These are phyloP conservation scores for Papilio machaon DNA, from an alignment of 1,140 invertebrate genomes.

Conservation along the genomic window DNA sequence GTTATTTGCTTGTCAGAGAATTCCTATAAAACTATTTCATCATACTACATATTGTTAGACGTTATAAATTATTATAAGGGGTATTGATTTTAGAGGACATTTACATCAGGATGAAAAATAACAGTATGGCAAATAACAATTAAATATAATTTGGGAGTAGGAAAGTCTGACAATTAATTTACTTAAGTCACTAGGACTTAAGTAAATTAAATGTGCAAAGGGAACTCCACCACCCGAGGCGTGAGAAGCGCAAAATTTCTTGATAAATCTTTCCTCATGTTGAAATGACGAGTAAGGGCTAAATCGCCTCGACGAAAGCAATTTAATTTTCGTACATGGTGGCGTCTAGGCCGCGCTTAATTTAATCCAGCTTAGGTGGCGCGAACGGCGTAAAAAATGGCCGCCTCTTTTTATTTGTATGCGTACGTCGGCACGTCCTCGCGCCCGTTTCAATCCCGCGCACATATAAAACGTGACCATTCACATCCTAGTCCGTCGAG, in stretches of 20 bases:
- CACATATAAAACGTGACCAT: conserved; percentile 76
- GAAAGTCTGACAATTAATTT: conserved; percentile 1
- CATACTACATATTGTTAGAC: neutral
- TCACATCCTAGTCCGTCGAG: conserved; percentile 59
- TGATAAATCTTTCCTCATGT: conserved; percentile 25
- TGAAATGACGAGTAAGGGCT: conserved; percentile 42
- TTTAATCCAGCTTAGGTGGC: conserved; percentile 60
- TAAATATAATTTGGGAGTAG: neutral
- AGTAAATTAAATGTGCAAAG: neutral
- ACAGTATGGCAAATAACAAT: neutral
- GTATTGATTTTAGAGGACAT: neutral
- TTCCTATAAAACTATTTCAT: neutral
- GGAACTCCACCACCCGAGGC: neutral
- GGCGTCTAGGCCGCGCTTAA: conserved; percentile 59
- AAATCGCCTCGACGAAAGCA: conserved; percentile 59
- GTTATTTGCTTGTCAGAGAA: neutral
- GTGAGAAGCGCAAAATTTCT: conserved; percentile 12
- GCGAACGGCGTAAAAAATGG: conserved; percentile 60
- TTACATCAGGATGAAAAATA: neutral
- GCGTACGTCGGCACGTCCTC: conserved; percentile 62
- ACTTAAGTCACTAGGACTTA: neutral
- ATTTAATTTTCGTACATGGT: conserved; percentile 62
- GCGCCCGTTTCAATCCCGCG: conserved; percentile 64
- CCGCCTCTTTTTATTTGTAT: conserved; percentile 61
- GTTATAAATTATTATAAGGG: neutral